Evolutionary conservation across 2,797 vertebrate species (phyloP), one percentile per base, ranked within the genome.

Genomic region (Xenentodon cancila): DNA sequence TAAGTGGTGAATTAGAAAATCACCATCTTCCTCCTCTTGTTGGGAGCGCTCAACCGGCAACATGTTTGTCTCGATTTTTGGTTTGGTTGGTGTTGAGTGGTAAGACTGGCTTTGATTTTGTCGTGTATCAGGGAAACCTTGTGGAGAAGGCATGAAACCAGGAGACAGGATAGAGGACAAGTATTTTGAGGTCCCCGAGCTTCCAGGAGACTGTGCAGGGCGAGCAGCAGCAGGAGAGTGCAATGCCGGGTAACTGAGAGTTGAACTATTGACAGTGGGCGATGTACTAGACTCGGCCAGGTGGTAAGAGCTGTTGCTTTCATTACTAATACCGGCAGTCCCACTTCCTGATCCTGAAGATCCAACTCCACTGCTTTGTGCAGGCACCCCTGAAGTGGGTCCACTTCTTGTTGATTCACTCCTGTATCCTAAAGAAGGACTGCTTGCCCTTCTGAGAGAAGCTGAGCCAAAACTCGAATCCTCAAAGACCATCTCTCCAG

Each of bases 1-100:
- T 47, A 98, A 91, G 63, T 97, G 95, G 73, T 96, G 95, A 51
- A 97, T 96, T 25, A 97, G 90, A 53, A 97, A 97, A 25, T 97
- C 95, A 9, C 93, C 91, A 50, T 89, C 89, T 1, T 94, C 93
- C 0, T 89, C 92, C 8, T 88, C 87, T 1, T 89, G 88, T 75
- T 88, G 90, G 40, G 89, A 74, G 77, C 71, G 80, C 47, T 93
- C 89, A 30, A 90, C 84, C 53, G 84, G 84, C 60, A 76, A 77
- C 73, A 96, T 90, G 64, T 94, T 95, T 17, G 93, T 83, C 0
- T 96, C 95, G 0, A 92, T 82, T 69, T 93, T 95, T 7, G 79
- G 69, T 60, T 94, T 15, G 55, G 90, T 50, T 21, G 86, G 77
- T n/a, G 88, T 81, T 61, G 32, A 85, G 59, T 93, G 95, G 88